Conservation (phyloP, 2,797 vertebrate genomes). For the Enteromius treurensis region DNA sequence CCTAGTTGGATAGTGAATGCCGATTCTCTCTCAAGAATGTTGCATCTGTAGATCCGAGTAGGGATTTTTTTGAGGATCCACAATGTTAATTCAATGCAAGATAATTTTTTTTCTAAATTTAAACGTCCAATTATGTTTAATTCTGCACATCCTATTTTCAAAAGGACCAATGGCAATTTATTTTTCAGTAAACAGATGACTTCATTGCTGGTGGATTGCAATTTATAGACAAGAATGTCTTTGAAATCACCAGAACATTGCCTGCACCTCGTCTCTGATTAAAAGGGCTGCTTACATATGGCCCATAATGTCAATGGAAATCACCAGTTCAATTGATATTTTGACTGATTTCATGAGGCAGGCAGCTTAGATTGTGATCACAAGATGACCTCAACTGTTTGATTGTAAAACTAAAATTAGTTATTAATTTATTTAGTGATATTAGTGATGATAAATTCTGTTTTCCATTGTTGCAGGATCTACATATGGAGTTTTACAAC, state of each 20-base stretch:
- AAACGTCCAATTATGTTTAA: background rate
- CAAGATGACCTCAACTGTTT: constrained; percentile 6
- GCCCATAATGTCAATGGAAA: constrained; percentile 5
- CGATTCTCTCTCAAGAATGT: background rate
- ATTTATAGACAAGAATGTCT: constrained; percentile 19
- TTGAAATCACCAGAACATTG: constrained; percentile 31
- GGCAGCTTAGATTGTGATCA: constrained; percentile 11
- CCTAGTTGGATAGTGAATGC: background rate
- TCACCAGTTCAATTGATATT: constrained; percentile 16
- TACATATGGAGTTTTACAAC: constrained; percentile 91
- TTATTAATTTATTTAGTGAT: background rate
- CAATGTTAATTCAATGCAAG: background rate
- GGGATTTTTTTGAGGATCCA: background rate
- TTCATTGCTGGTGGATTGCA: background rate
- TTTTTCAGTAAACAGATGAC: background rate
- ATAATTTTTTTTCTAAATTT: background rate
- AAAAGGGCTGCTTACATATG: background rate
- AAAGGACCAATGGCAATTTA: background rate
- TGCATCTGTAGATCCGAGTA: background rate
- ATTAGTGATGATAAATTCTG: background rate
- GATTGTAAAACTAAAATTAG: background rate
- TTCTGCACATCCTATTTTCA: background rate
- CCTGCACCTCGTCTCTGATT: constrained; percentile 31
- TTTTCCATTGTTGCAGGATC: constrained; percentile 79
- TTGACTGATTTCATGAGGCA: constrained; percentile 1